Conservation (phyloP, 2,797 vertebrate species). For the Diplodus puntazzo region DNA sequence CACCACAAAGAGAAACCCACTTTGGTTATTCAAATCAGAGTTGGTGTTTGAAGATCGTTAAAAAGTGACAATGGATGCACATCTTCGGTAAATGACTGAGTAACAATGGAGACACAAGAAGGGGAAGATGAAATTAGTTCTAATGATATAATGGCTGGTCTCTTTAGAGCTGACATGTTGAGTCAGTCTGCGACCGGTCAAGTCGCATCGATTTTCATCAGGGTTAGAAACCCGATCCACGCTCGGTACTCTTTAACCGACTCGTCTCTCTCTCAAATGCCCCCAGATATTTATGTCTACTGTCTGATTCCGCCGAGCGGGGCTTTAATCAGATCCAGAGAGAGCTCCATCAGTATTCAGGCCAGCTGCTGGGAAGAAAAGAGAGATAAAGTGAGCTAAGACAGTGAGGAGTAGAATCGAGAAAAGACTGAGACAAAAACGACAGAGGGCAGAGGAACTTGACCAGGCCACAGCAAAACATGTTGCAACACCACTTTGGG, state of each 20-base stretch:
- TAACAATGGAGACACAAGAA: slow-evolving; percentile 78
- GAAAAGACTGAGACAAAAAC: slow-evolving; percentile 39
- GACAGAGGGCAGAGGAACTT: slow-evolving; percentile 30
- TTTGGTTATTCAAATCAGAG: slow-evolving; percentile 46
- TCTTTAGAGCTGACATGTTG: slow-evolving; percentile 81
- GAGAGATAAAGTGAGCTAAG: slow-evolving; percentile 58
- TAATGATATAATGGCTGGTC: slow-evolving; percentile 83
- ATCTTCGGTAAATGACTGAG: slow-evolving; percentile 70
- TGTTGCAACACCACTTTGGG: slow-evolving; percentile 15
- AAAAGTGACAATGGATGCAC: slow-evolving; percentile 74
- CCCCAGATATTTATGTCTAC: slow-evolving; percentile 84
- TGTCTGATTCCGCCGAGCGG: slow-evolving; percentile 80
- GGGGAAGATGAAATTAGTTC: slow-evolving; percentile 81
- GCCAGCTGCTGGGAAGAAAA: slow-evolving; percentile 66
- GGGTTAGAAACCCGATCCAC: slow-evolving; percentile 78
- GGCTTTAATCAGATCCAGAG: slow-evolving; percentile 83
- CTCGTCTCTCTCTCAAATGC: slow-evolving; percentile 76
- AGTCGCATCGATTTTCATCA: slow-evolving; percentile 84
- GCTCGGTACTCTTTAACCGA: slow-evolving; percentile 71
- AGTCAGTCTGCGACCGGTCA: slow-evolving; percentile 82
- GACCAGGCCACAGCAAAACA: slow-evolving; percentile 21
- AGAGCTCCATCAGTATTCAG: slow-evolving; percentile 78
- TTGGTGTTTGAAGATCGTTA: slow-evolving; percentile 58
- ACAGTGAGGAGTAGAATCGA: slow-evolving; percentile 43
- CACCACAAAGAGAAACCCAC: not conserved